These are phyloP conservation scores for Micromys minutus DNA, from an alignment of 2,113 vertebrate species.

Conservation along the genomic window DNA sequence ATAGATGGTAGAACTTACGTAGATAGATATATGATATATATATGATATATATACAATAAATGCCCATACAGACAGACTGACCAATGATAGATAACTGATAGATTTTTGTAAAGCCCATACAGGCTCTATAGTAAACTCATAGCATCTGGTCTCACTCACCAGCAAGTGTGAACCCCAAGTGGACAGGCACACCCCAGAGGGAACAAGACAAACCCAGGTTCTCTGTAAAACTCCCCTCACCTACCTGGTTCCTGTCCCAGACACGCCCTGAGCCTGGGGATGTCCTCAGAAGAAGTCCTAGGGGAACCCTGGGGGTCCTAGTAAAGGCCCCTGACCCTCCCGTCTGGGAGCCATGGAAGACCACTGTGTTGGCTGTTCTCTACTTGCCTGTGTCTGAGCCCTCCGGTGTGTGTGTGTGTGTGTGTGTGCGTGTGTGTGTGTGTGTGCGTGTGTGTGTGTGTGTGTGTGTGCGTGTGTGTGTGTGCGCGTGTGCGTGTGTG, in stretches of 20 bases:
- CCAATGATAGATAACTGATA: neutral
- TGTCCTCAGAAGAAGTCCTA: neutral
- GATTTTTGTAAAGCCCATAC: neutral
- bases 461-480: no score
- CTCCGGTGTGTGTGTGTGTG: neutral
- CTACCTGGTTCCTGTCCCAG: neutral
- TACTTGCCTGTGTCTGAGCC: neutral
- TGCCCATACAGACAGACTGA: neutral
- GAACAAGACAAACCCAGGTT: neutral
- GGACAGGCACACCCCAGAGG: neutral
- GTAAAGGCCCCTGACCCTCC: neutral
- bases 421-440: neutral
- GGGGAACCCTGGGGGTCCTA: rapidly evolving
- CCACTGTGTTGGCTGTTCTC: rapidly evolving
- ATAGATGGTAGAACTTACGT: no score
- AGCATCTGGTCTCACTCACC: neutral
- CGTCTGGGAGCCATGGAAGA: rapidly evolving
- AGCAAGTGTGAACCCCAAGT: neutral
- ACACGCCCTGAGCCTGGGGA: neutral
- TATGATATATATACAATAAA: no score
- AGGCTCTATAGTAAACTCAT: neutral
- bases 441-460: neutral
- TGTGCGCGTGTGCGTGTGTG: no score
- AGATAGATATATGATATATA: no score
- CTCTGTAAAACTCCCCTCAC: neutral